phyloP scores from a whole-genome alignment of 2,888 invertebrate species.

The Nudaria mundana region DNA sequence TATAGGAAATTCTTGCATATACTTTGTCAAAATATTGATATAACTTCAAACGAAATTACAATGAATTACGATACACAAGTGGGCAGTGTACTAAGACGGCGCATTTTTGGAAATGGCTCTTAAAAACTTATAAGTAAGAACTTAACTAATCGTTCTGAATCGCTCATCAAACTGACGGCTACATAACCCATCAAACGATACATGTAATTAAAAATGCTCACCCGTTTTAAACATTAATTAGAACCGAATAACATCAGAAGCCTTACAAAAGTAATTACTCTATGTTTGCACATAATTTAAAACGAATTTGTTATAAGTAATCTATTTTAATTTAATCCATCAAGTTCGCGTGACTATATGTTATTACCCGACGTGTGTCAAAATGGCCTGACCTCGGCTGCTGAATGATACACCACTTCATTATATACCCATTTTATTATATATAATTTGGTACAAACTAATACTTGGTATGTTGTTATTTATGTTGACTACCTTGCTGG shows the following conservation, averaged over 20 bases:
- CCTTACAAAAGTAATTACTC: conserved; percentile 25
- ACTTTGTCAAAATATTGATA: no score
- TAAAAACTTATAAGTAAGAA: no score
- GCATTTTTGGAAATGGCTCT: no score
- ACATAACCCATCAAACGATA: conserved; percentile 25
- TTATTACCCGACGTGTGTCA: conserved; percentile 52
- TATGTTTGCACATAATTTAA: conserved; percentile 31
- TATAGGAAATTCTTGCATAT: no score
- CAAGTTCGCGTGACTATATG: conserved; percentile 43
- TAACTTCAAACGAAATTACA: no score
- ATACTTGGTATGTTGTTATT: conserved; percentile 4
- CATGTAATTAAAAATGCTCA: conserved; percentile 29
- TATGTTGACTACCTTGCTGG: conserved; percentile 1
- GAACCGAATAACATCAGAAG: conserved; percentile 32
- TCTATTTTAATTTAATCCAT: conserved; percentile 26
- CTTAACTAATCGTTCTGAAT: conserved; percentile 21
- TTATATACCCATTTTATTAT: conserved; percentile 11
- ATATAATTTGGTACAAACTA: conserved; percentile 11
- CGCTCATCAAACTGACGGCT: conserved; percentile 20
- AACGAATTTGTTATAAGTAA: conserved; percentile 29
- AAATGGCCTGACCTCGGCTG: conserved; percentile 47
- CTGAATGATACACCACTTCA: conserved; percentile 17
- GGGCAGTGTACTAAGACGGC: no score
- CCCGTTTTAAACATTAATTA: conserved; percentile 30
- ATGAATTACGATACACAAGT: no score